These are phyloP conservation scores for Micromesistius poutassou DNA, from an alignment of 2,797 vertebrate genomes.

Conservation along the genomic window DNA sequence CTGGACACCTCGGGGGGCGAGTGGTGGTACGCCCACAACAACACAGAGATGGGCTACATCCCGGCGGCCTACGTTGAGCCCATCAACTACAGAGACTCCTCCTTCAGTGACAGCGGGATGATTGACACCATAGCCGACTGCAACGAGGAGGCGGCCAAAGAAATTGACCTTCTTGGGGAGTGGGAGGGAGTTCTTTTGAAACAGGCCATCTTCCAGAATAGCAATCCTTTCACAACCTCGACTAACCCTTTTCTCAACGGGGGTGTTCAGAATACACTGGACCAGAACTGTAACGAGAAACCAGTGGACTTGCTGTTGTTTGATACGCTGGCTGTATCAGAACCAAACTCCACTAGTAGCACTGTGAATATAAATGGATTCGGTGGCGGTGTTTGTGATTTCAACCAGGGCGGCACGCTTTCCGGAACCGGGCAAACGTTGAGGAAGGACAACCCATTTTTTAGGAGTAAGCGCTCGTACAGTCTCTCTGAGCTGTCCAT, in stretches of 20 bases:
- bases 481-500: slow-evolving; percentile 92
- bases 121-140: slow-evolving; percentile 85
- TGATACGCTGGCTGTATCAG: slow-evolving; percentile 64
- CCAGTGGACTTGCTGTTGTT: slow-evolving; percentile 83
- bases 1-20: slow-evolving; percentile 89
- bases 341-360: slow-evolving; percentile 57
- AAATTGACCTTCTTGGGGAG: slow-evolving; percentile 84
- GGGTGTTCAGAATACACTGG: slow-evolving; percentile 50
- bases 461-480: slow-evolving; percentile 94
- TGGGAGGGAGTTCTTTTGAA: slow-evolving; percentile 72
- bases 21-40: slow-evolving; percentile 99
- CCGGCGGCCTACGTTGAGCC: slow-evolving; percentile 92
- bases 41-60: slow-evolving; percentile 97
- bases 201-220: slow-evolving; percentile 66
- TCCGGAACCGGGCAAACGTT: slow-evolving; percentile 51
- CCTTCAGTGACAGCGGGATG: slow-evolving; percentile 89
- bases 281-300: slow-evolving; percentile 68
- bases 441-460: slow-evolving; percentile 87
- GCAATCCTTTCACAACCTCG: slow-evolving; percentile 85
- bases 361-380: slow-evolving; percentile 68
- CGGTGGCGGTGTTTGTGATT: slow-evolving; percentile 70
- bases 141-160: slow-evolving; percentile 80
- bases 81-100: slow-evolving; percentile 80
- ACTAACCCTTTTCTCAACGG: slow-evolving; percentile 89
- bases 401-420: slow-evolving; percentile 53